phyloP scores from a whole-genome alignment of 2,888 invertebrate species.

The Bembecia ichneumoniformis region DNA sequence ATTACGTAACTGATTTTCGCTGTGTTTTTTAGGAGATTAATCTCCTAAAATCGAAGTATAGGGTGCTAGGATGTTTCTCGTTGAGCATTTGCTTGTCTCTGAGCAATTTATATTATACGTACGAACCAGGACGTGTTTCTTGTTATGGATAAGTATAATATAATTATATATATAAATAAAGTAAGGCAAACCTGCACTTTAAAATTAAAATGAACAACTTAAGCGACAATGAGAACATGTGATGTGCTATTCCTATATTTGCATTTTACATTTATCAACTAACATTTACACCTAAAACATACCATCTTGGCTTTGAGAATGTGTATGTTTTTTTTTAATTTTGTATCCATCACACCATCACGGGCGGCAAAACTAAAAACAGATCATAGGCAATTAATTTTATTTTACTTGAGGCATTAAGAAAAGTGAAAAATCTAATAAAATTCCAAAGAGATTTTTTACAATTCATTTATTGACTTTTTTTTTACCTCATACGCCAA shows the following conservation, averaged over 20 bases:
- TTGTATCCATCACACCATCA: slow-evolving; percentile 52
- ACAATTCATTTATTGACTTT: neutral
- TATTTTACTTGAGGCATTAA: neutral
- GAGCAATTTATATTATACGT: too few species aligned
- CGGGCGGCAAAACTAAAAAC: slow-evolving; percentile 66
- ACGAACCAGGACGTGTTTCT: too few species aligned
- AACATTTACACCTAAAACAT: slow-evolving; percentile 33
- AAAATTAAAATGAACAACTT: neutral
- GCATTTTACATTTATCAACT: slow-evolving; percentile 24
- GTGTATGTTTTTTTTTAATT: slow-evolving; percentile 25
- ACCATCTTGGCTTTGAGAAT: slow-evolving; percentile 31
- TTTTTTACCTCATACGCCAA: too few species aligned
- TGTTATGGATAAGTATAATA: too few species aligned
- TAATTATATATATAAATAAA: too few species aligned
- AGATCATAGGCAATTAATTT: slow-evolving; percentile 26
- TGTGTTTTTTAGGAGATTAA: too few species aligned
- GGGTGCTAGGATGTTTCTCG: too few species aligned
- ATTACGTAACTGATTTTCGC: too few species aligned
- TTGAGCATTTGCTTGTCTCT: too few species aligned
- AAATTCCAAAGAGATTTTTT: neutral
- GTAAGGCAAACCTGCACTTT: neutral
- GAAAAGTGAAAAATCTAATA: neutral
- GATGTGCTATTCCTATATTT: slow-evolving; percentile 25
- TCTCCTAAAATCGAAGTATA: too few species aligned
- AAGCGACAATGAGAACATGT: slow-evolving; percentile 14